These are phyloP conservation scores for Achatina immaculata DNA, from an alignment of 1,140 invertebrate species.

Conservation along the genomic window DNA sequence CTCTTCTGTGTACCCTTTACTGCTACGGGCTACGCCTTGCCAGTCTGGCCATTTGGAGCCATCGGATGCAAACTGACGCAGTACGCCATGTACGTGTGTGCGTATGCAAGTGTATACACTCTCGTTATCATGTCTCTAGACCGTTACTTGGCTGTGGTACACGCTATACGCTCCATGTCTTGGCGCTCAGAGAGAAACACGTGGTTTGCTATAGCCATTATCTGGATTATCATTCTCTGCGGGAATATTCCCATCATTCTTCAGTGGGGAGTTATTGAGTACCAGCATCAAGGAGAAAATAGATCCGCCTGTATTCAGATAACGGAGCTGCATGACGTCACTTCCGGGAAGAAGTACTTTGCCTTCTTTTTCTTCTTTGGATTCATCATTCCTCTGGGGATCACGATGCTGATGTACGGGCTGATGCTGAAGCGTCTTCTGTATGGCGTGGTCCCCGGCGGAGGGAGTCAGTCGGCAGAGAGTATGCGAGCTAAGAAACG, in stretches of 20 bases:
- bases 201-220: constrained; percentile 76
- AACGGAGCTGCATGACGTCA: constrained; percentile 2
- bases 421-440: constrained; percentile 84
- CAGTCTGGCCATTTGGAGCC: constrained; percentile 88
- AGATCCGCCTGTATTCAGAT: constrained; percentile 60
- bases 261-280: constrained; percentile 80
- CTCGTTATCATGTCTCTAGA: constrained; percentile 95
- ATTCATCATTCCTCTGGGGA: constrained; percentile 71
- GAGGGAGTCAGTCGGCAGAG: constrained; percentile 79
- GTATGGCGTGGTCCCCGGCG: constrained; percentile 79
- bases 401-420: constrained; percentile 91
- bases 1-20: constrained; percentile 90
- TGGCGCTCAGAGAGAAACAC: constrained; percentile 89
- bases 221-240: constrained; percentile 85
- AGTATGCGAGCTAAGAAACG: constrained; percentile 86
- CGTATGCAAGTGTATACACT: constrained; percentile 93
- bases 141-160: constrained; percentile 93
- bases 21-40: constrained; percentile 69
- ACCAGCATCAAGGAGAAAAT: constrained; percentile 74
- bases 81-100: constrained; percentile 82
- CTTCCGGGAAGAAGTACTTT: constrained; percentile 60
- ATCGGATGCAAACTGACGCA: constrained; percentile 91
- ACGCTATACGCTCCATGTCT: constrained; percentile 91
- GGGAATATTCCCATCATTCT: constrained; percentile 81
- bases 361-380: constrained; percentile 72